Conservation (phyloP, 2,113 vertebrate genomes). For the Pavo muticus region DNA sequence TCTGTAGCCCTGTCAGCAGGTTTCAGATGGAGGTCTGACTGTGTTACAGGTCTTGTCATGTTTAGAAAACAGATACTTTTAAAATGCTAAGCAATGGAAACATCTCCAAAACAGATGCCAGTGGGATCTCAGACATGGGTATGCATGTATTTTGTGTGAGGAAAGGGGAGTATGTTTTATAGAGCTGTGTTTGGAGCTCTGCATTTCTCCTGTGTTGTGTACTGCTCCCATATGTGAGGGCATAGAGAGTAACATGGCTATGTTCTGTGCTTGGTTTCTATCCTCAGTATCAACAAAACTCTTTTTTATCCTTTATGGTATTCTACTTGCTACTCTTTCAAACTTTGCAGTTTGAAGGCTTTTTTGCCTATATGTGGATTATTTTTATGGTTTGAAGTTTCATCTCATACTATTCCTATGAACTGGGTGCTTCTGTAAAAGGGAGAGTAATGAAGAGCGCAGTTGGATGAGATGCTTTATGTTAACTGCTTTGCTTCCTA, state of each 20-base stretch:
- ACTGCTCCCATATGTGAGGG: background rate
- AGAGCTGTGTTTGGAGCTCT: background rate
- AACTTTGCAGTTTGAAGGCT: background rate
- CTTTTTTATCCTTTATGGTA: background rate
- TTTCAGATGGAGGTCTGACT: background rate
- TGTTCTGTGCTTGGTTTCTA: background rate
- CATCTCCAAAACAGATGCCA: too few species aligned
- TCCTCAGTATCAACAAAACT: background rate
- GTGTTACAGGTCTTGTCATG: background rate
- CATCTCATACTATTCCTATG: background rate
- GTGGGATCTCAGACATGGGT: background rate
- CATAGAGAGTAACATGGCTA: fast-evolving
- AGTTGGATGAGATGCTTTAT: background rate
- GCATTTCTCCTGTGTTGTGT: too few species aligned
- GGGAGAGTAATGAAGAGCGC: background rate
- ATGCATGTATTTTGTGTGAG: fast-evolving
- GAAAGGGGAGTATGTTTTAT: background rate
- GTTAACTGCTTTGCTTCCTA: background rate
- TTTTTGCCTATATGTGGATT: background rate
- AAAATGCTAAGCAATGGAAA: background rate
- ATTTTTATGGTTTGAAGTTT: background rate
- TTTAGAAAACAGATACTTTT: background rate
- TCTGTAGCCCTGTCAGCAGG: background rate
- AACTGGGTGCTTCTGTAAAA: background rate
- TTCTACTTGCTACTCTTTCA: background rate